Percentiles rank a stretch among this genome's conserved stretches.
These are phyloP conservation scores for Pseudomyrmex dendroicus DNA, from an alignment of 1,140 invertebrate genomes.

Conservation along the genomic window DNA sequence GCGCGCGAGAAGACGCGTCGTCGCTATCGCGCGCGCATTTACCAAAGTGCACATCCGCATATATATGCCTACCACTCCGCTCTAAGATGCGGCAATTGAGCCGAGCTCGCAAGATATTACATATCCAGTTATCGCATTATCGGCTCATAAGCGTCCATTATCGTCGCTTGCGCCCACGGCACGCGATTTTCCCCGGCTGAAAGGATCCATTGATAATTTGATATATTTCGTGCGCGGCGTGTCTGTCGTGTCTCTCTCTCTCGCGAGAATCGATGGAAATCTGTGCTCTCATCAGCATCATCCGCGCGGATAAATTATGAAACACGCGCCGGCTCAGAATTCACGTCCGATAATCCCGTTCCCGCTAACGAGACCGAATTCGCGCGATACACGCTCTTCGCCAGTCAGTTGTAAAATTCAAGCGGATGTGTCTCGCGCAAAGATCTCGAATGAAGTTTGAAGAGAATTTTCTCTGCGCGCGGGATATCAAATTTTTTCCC, in stretches of 20 bases:
- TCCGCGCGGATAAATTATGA: slow-evolving; percentile 39
- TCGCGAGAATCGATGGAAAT: slow-evolving; percentile 33
- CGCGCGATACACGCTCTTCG: neutral
- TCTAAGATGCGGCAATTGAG: slow-evolving; percentile 12
- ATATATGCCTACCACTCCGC: neutral
- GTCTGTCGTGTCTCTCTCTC: slow-evolving; percentile 34
- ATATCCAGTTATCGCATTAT: slow-evolving; percentile 45
- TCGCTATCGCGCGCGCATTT: slow-evolving; percentile 26
- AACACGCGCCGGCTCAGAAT: slow-evolving; percentile 40
- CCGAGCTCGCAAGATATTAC: slow-evolving; percentile 40
- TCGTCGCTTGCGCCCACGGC: slow-evolving; percentile 27
- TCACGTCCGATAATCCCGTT: slow-evolving; percentile 22
- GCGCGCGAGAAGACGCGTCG: slow-evolving; percentile 7
- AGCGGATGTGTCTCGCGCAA: slow-evolving; percentile 15
- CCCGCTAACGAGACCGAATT: slow-evolving; percentile 18
- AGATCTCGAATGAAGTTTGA: slow-evolving; percentile 14
- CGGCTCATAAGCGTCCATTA: slow-evolving; percentile 54
- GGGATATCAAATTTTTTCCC: neutral
- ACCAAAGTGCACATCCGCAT: slow-evolving; percentile 1
- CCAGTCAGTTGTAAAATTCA: slow-evolving; percentile 35
- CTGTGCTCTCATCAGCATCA: slow-evolving; percentile 28
- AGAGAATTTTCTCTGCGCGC: neutral
- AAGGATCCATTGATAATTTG: slow-evolving; percentile 54
- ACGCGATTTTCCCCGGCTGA: slow-evolving; percentile 33
- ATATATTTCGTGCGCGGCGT: slow-evolving; percentile 44